Conservation (phyloP, 2,888 invertebrate species). For the Holacanthella duospinosa region DNA sequence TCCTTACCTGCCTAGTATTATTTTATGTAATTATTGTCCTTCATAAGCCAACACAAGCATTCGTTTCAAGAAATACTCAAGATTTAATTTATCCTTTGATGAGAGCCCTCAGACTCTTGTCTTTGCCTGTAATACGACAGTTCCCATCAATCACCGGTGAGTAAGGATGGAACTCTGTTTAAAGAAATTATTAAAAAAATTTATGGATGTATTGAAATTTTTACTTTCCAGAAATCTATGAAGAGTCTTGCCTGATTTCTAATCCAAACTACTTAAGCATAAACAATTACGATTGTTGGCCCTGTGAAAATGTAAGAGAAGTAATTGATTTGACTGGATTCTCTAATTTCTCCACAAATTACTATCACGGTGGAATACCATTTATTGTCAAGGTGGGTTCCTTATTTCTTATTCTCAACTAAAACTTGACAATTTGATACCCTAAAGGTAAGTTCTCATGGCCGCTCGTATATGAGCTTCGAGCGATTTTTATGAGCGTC, state of each 20-base stretch:
- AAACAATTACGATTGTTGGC: conserved; percentile 73
- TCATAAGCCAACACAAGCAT: conserved; percentile 55
- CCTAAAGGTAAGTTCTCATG: no score
- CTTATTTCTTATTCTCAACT: no score
- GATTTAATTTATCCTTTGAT: conserved; percentile 71
- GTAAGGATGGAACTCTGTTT: no score
- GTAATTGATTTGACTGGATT: conserved; percentile 56
- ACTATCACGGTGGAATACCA: conserved; percentile 49
- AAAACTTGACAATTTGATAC: no score
- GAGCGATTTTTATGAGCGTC: no score
- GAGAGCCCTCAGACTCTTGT: conserved; percentile 57
- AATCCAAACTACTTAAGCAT: conserved; percentile 69
- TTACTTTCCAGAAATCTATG: conserved; percentile 57
- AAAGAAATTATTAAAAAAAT: conserved; percentile 11
- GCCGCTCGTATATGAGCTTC: no score
- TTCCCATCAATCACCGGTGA: conserved; percentile 65
- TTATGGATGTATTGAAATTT: conserved; percentile 18
- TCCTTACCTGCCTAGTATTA: conserved; percentile 40
- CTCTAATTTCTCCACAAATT: conserved; percentile 45
- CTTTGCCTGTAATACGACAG: conserved; percentile 62
- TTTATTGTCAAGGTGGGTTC: conserved; percentile 46
- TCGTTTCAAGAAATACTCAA: conserved; percentile 61
- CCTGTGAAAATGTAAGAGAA: conserved; percentile 60
- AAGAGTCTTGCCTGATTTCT: conserved; percentile 70
- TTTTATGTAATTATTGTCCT: conserved; percentile 47